phyloP scores from a whole-genome alignment of 2,113 vertebrate species.

The Lampris megalopsis region DNA sequence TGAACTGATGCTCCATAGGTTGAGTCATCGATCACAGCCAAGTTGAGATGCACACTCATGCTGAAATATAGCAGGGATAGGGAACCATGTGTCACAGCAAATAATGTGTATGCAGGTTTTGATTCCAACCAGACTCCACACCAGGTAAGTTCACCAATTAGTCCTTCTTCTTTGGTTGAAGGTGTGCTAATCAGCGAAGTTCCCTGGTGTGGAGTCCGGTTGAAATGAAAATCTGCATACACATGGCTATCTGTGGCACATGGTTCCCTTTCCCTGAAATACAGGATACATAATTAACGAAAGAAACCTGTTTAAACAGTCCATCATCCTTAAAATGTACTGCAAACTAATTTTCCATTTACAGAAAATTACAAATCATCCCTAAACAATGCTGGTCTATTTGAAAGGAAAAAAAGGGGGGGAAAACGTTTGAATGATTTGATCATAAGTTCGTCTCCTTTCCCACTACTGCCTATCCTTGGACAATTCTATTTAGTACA shows the following conservation, averaged over 20 bases:
- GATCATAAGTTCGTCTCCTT: too few relatives aligned
- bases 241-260: too few relatives aligned
- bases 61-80: conserved; percentile 2
- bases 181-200: too few relatives aligned
- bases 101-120: too few relatives aligned
- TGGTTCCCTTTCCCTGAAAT: background rate
- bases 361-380: conserved; percentile 18
- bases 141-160: too few relatives aligned
- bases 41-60: conserved; percentile 7
- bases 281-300: background rate
- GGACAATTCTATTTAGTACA: conserved; percentile 28
- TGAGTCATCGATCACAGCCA: background rate
- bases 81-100: too few relatives aligned
- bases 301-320: background rate
- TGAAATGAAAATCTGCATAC: too few relatives aligned
- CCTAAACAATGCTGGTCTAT: background rate
- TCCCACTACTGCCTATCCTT: background rate
- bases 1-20: background rate
- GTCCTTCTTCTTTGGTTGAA: too few relatives aligned
- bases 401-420: conserved; percentile 21
- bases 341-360: conserved; percentile 11
- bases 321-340: too few relatives aligned
- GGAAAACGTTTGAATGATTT: background rate
- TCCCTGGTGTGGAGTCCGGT: too few relatives aligned
- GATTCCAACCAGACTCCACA: too few relatives aligned